Evolutionary conservation across 2,888 invertebrate species (phyloP), one percentile per base, ranked within the genome.

Genomic region (Cheilosia urbana): DNA sequence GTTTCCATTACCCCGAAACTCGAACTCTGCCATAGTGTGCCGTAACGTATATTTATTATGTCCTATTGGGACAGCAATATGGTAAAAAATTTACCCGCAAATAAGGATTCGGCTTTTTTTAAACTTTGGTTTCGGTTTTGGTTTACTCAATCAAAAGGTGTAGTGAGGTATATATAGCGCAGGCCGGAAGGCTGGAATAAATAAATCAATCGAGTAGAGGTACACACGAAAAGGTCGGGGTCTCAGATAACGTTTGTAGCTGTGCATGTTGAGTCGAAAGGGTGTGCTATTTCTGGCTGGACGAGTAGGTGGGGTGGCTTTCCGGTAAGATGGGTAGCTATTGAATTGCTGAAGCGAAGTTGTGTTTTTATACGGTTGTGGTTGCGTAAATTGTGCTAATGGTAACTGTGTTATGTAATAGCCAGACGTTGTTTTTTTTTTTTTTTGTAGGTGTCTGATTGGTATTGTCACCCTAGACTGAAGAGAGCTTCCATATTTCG

Each of bases 201-300:
- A 49, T 60, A 71, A 71, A 71, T 71, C 71, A 71, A 71, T 71
- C 58, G 49, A 19, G n/a, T 42, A n/a, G 4, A 2, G 19, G 17
- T 45, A 45, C 7, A 58, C 34, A 34, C 6, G 49, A 24, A 49
- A 27, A 34, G 49, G 58, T 60, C 37, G 37, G 47, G 34, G 49
- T 47, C 37, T 58, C 30, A 49, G 24, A 24, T 15, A 40, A 27
- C n/a, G 2, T 21, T 17, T 17, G 34, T 15, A 37, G 27, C 15
- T 30, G 55, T 30, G 9, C 19, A 21, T 11, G 4, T 37, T 1
- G 4, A 17, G 19, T 17, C 9, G 17, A 47, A 47, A 47, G 47
- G 17, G 47, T 19, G 17, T 19, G 9, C 47, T 47, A 19, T 47
- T 19, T 47, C 47, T 17, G 9, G 17, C 11, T 47, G 7, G 9